These are phyloP conservation scores for Hylaea fasciaria DNA, from an alignment of 2,888 invertebrate genomes.

Conservation along the genomic window DNA sequence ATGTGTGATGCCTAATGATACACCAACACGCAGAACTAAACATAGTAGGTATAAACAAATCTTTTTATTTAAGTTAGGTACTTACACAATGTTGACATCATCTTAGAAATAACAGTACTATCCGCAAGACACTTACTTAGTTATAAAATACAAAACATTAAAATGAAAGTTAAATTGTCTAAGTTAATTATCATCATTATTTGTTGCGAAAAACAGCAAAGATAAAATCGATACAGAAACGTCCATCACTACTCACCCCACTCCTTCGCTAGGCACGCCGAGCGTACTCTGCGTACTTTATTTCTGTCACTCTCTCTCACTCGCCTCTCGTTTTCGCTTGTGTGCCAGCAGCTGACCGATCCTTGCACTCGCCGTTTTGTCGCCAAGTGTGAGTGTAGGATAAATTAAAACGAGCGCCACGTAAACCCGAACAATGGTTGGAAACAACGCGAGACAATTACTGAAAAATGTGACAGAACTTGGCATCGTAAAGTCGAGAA, in stretches of 20 bases:
- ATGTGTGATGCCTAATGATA: too few species aligned
- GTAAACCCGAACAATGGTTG: slow-evolving; percentile 59
- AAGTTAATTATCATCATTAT: too few species aligned
- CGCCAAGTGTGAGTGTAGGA: slow-evolving; percentile 39
- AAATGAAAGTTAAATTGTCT: too few species aligned
- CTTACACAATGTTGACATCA: too few species aligned
- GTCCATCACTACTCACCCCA: slow-evolving; percentile 5
- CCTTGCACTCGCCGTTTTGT: slow-evolving; percentile 40
- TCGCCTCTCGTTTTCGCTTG: slow-evolving; percentile 38
- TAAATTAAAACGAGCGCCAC: slow-evolving; percentile 32
- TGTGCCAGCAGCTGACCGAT: slow-evolving; percentile 38
- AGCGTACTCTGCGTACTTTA: slow-evolving; percentile 19
- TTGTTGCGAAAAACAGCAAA: background rate
- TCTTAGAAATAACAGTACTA: too few species aligned
- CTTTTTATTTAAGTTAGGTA: too few species aligned
- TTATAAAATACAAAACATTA: too few species aligned
- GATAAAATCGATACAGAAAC: slow-evolving; percentile 6
- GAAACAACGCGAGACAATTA: slow-evolving; percentile 64
- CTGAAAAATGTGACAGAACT: slow-evolving; percentile 69
- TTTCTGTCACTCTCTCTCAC: slow-evolving; percentile 37
- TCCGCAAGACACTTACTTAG: too few species aligned
- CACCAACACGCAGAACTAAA: too few species aligned
- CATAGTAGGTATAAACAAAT: too few species aligned
- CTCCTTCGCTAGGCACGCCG: slow-evolving; percentile 2
- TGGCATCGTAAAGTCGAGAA: slow-evolving; percentile 53